Evolutionary conservation across 2,797 vertebrate species (phyloP).

Genomic region (Botia kubotai): DNA sequence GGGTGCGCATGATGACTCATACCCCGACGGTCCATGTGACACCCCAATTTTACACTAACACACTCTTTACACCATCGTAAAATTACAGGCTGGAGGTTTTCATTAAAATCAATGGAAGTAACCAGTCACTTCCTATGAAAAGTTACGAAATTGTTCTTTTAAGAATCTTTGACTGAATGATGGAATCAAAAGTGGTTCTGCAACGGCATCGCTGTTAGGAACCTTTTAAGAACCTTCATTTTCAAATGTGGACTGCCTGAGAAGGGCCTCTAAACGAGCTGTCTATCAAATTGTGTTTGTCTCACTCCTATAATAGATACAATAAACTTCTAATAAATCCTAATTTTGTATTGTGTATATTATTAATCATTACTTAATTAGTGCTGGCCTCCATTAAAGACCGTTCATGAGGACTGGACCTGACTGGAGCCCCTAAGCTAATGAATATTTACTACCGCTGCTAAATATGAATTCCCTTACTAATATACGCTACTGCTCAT

Average conservation of each 20-base stretch:
- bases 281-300: slow-evolving; percentile 2
- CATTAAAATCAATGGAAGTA: neutral
- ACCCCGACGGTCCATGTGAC: slow-evolving; percentile 27
- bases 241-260: no score
- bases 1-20: slow-evolving; percentile 56
- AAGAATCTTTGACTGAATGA: no score
- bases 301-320: slow-evolving; percentile 30
- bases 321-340: slow-evolving; percentile 53
- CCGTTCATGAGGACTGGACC: slow-evolving; percentile 42
- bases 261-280: slow-evolving; percentile 16
- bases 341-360: slow-evolving; percentile 34
- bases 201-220: no score
- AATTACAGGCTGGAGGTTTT: neutral
- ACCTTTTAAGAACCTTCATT: no score
- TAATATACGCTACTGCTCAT: neutral
- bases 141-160: neutral
- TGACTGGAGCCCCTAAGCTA: slow-evolving; percentile 48
- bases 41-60: slow-evolving; percentile 14
- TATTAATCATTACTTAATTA: slow-evolving; percentile 51
- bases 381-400: slow-evolving; percentile 36
- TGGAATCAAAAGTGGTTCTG: no score
- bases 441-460: slow-evolving; percentile 54
- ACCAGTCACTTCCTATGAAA: slow-evolving; percentile 15
- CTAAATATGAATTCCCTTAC: neutral
- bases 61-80: slow-evolving; percentile 9